A percentile compares a stretch with the other conserved stretches of the same genome.
Evolutionary conservation across 2,797 vertebrate genomes (phyloP).

Genomic region (Australoheros facetus): DNA sequence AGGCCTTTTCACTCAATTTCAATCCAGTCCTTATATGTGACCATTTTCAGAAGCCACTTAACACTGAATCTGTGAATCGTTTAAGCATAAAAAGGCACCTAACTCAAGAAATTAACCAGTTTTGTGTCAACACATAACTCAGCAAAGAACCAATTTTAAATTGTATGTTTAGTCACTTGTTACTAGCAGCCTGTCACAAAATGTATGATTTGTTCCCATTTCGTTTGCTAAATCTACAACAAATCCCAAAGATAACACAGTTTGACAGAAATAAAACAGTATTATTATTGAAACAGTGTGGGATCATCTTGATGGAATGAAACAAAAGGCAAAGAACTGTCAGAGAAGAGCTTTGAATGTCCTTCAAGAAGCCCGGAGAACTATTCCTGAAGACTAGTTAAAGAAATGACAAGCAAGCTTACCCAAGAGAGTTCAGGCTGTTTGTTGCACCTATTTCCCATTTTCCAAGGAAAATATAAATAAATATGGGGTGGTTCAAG

Average conservation of each 20-base stretch:
- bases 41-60: no score
- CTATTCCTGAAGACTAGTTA: not conserved
- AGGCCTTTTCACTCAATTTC: no score
- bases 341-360: not conserved
- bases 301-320: not conserved
- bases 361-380: not conserved
- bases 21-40: no score
- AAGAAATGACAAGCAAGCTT: not conserved
- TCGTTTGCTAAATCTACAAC: not conserved
- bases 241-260: not conserved
- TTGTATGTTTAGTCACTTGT: not conserved
- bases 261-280: no score
- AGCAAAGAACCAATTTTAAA: no score
- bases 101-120: not conserved
- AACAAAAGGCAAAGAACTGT: not conserved
- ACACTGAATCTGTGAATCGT: no score
- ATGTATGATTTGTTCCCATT: not conserved
- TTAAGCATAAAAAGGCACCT: no score
- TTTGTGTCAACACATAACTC: not conserved
- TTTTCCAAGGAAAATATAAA: no score
- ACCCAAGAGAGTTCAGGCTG: not conserved
- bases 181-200: no score
- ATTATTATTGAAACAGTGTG: not conserved
- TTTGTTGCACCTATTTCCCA: no score
- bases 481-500: no score